phyloP scores from a whole-genome alignment of 2,797 vertebrate genomes.

The Rhynchonycteris naso region DNA sequence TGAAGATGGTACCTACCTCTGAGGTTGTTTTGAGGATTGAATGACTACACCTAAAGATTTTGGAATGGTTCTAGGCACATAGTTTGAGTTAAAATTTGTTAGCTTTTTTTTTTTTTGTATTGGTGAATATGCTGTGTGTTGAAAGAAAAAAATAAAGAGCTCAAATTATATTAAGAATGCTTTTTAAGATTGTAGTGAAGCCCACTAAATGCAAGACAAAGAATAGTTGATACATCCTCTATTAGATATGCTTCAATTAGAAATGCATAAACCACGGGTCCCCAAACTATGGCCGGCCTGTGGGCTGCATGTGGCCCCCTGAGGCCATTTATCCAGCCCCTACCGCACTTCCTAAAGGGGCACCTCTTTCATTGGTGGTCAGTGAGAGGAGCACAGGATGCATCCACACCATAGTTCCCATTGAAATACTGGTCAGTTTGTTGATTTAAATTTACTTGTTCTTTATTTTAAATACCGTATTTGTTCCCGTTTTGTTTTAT shows the following conservation, averaged over 20 bases:
- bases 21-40: constrained; percentile 8
- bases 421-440: too few relatives aligned
- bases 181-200: constrained; percentile 35
- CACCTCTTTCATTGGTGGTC: too few relatives aligned
- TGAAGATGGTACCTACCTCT: neutral
- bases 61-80: constrained; percentile 20
- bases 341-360: too few relatives aligned
- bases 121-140: neutral
- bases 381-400: too few relatives aligned
- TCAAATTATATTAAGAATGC: constrained; percentile 33
- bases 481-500: too few relatives aligned
- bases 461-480: too few relatives aligned
- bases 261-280: neutral
- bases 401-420: too few relatives aligned
- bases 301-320: too few relatives aligned
- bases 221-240: neutral
- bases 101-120: neutral
- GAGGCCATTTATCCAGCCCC: too few relatives aligned
- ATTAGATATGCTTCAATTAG: neutral
- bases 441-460: too few relatives aligned
- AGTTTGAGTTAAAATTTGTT: neutral
- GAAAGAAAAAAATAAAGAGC: constrained; percentile 6
- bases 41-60: neutral
- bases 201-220: constrained; percentile 13
- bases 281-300: too few relatives aligned